Evolutionary conservation across 2,797 vertebrate genomes (phyloP).

Genomic region (Enteromius mattozi): DNA sequence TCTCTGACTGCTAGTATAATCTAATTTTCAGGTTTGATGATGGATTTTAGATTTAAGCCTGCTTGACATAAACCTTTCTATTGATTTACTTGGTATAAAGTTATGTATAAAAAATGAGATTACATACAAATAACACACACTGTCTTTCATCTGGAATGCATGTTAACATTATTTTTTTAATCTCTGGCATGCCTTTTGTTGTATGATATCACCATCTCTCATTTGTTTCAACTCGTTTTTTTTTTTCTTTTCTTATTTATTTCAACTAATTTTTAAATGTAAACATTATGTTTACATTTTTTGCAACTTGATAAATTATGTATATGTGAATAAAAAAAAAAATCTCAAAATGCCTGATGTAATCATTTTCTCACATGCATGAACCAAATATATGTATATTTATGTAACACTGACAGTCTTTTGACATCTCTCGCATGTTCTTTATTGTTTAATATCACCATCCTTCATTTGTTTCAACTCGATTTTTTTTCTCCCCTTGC

Average conservation of each 20-base stretch:
- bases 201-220: conserved; percentile 44
- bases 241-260: not conserved
- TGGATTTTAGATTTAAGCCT: conserved; percentile 3
- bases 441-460: conserved; percentile 45
- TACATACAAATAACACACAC: conserved; percentile 26
- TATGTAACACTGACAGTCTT: not conserved
- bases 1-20: not conserved
- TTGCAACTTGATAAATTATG: not conserved
- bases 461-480: conserved; percentile 39
- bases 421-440: conserved; percentile 56
- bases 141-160: conserved; percentile 32
- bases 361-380: not conserved
- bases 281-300: not conserved
- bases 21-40: not conserved
- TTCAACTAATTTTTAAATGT: not conserved
- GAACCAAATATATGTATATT: not conserved
- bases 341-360: not conserved
- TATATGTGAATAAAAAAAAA: not conserved
- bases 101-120: conserved; percentile 24
- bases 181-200: conserved; percentile 57
- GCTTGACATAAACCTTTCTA: not conserved
- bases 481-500: conserved; percentile 58
- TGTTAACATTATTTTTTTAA: conserved; percentile 20
- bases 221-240: conserved; percentile 29
- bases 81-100: conserved; percentile 43